Base-by-base conservation (phyloP, 2,797 vertebrate genomes). In the Lithobates sylvaticus region DNA sequence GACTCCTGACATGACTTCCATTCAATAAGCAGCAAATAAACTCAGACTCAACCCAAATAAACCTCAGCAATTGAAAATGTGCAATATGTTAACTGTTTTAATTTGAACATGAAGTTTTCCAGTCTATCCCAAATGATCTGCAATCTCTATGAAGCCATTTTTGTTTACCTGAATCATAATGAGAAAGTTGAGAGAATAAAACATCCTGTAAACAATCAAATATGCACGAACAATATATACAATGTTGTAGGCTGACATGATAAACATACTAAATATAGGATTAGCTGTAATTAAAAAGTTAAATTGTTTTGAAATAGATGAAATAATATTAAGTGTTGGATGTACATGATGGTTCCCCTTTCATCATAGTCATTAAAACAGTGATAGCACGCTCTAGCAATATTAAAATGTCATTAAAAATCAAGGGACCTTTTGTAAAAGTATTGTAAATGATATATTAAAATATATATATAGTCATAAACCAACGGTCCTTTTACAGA, bases 21-120 rank as follows among this genome's bases (percentile, higher is more conserved):
- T 78, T 78, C 76, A 78, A 36, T 78, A 67, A 67, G 21, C 27
- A 67, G 61, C 15, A 67, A 78, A 78, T 68, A 64, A 36, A 67
- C 61, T 44, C 39, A 64, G n/a, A 47, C 64, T 47, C 64, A 79
- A 79, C 39, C 39, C 36, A 68, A 29, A 32, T 79, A 18, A 47
- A 29, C 12, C 44, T 27, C 39, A 27, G n/a, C 21, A 18, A 18
- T 61, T 23, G 50, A 61, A 61, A 23, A 61, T 9, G 21, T 23
- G 18, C 26, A 32, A 18, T 16, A 16, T 26, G 26, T 39, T 29
- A 18, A 78, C 39, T 26, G 6, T 47, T 36, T 9, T 10, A 79
- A 29, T 32, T 44, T 79, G 5, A 78, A 61, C 18, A 54, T 18
- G 10, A 3, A 58, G 21, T 21, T 58, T 21, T 18, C 18, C 21